Evolutionary conservation across 2,888 invertebrate species (phyloP).

Genomic region (Smittia sp.): DNA sequence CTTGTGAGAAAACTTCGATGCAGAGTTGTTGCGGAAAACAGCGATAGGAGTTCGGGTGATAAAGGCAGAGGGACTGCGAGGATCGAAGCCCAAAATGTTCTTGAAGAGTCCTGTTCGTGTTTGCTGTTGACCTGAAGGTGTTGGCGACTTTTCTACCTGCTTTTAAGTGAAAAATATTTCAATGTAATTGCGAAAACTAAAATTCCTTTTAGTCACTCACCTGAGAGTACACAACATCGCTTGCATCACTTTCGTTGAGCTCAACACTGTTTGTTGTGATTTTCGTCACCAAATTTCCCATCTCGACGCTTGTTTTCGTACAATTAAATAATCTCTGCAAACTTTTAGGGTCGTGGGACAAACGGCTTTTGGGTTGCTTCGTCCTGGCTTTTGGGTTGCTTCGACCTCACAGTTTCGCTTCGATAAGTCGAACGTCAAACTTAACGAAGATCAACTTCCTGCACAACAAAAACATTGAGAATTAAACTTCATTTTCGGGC

Average conservation of each 20-base stretch:
- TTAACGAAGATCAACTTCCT: no score
- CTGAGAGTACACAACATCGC: neutral
- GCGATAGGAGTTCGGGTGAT: conserved; percentile 31
- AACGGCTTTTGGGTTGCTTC: no score
- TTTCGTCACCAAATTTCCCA: conserved; percentile 37
- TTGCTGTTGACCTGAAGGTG: neutral
- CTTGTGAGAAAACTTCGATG: conserved; percentile 17
- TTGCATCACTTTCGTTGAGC: conserved; percentile 24
- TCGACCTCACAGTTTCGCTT: neutral
- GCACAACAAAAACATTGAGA: no score
- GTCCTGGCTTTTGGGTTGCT: neutral
- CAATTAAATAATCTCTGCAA: no score
- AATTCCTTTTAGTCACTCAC: neutral
- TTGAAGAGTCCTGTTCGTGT: conserved; percentile 28
- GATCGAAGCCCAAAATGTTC: conserved; percentile 18
- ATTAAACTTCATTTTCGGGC: no score
- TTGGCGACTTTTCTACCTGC: conserved; percentile 18
- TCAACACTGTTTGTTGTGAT: conserved; percentile 25
- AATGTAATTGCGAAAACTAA: neutral
- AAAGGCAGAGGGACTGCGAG: conserved; percentile 27
- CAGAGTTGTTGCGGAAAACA: conserved; percentile 13
- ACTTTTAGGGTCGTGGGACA: no score
- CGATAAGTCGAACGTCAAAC: neutral
- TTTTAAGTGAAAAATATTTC: neutral
- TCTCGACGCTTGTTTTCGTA: neutral